Percentiles rank a stretch among this genome's conserved stretches.
Evolutionary conservation across 2,797 vertebrate genomes (phyloP).

Genomic region (Melanotaenia trifasciata): DNA sequence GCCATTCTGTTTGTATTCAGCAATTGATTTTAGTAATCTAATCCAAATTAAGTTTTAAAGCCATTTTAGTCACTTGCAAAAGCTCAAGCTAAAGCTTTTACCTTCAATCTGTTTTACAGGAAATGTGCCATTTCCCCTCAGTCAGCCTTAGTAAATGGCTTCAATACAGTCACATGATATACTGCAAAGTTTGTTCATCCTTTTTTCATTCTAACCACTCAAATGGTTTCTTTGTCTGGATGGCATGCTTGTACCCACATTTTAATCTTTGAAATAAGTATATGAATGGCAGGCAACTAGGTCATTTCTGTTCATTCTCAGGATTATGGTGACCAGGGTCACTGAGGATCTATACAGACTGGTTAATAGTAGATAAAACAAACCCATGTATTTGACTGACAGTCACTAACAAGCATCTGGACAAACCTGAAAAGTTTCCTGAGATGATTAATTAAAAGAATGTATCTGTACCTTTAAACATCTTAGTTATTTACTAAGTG

Average conservation of each 20-base stretch:
- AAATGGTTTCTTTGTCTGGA: background rate
- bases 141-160: background rate
- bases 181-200: constrained; percentile 5
- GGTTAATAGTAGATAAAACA: background rate
- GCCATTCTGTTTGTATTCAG: too few relatives aligned
- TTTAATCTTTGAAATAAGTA: too few relatives aligned
- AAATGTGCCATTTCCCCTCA: constrained; percentile 2
- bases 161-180: constrained; percentile 18
- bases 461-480: background rate
- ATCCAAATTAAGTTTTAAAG: background rate
- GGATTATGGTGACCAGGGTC: background rate
- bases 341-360: background rate
- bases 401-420: background rate
- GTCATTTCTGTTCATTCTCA: background rate
- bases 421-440: constrained; percentile 12
- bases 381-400: background rate
- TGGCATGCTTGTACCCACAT: background rate
- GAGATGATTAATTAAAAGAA: background rate
- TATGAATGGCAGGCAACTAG: background rate
- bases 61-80: background rate
- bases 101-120: background rate
- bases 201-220: background rate
- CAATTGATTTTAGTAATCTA: background rate
- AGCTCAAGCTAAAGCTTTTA: background rate
- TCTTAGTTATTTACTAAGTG: background rate